These are phyloP conservation scores for Nomada ferruginata DNA, from an alignment of 2,888 invertebrate species.

Conservation along the genomic window DNA sequence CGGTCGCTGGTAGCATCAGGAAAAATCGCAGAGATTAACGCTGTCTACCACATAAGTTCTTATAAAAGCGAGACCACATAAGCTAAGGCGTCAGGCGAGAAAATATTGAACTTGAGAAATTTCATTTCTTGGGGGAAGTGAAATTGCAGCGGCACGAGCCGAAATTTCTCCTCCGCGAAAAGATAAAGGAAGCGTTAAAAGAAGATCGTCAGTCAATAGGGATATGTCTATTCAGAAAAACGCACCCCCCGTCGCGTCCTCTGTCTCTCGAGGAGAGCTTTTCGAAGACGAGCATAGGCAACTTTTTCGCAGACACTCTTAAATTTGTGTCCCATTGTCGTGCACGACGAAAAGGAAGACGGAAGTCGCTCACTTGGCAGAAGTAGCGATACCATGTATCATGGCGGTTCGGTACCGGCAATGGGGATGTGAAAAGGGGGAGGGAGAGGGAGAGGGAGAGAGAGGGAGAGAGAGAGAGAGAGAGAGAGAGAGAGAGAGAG, in stretches of 20 bases:
- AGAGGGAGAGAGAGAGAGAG: no score
- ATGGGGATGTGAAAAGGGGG: conserved; percentile 29
- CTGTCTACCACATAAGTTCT: conserved; percentile 75
- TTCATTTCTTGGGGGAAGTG: background rate
- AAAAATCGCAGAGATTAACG: conserved; percentile 70
- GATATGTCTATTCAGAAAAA: conserved; percentile 43
- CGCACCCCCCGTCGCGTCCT: conserved; percentile 7
- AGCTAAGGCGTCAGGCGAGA: conserved; percentile 41
- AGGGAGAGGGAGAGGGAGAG: conserved; percentile 24
- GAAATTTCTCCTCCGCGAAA: background rate
- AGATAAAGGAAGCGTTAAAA: background rate
- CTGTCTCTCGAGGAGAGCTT: conserved; percentile 31
- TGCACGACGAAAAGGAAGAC: conserved; percentile 74
- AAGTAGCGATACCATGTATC: conserved; percentile 78
- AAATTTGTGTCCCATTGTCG: conserved; percentile 82
- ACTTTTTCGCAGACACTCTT: conserved; percentile 68
- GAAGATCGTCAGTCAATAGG: conserved; percentile 40
- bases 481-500: no score
- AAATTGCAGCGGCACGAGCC: background rate
- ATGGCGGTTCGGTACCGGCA: conserved; percentile 49
- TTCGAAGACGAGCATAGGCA: conserved; percentile 47
- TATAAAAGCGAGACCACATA: conserved; percentile 54
- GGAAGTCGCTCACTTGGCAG: conserved; percentile 82
- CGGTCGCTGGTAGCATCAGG: conserved; percentile 37
- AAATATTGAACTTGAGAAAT: conserved; percentile 39